Percentiles rank a stretch among this genome's conserved stretches.
phyloP scores from a whole-genome alignment of 1,140 invertebrate genomes.

The Cryptotermes secundus region DNA sequence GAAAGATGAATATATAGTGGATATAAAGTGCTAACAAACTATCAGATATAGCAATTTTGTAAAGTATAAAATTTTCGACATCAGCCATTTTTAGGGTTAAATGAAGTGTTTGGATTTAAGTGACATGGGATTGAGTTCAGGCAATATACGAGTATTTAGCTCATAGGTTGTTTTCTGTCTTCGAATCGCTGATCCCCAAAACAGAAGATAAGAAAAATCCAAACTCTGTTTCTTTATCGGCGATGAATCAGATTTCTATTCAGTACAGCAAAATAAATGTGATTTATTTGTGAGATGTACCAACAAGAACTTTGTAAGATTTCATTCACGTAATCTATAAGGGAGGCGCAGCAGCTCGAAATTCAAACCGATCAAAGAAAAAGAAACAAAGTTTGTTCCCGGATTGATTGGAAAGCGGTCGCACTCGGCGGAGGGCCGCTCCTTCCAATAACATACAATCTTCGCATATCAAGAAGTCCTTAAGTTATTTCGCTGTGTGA shows the following conservation, averaged over 20 bases:
- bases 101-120: too few relatives aligned
- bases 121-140: too few relatives aligned
- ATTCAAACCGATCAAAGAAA: conserved; percentile 17
- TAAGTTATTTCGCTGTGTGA: background rate
- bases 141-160: too few relatives aligned
- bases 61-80: too few relatives aligned
- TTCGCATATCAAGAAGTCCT: conserved; percentile 19
- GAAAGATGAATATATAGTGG: too few relatives aligned
- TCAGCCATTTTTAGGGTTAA: too few relatives aligned
- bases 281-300: background rate
- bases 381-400: background rate
- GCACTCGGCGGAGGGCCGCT: background rate
- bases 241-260: background rate
- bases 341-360: background rate
- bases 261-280: background rate
- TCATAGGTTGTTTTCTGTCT: too few relatives aligned
- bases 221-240: too few relatives aligned
- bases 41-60: too few relatives aligned
- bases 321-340: background rate
- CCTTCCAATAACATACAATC: conserved; percentile 7
- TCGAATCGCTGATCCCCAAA: too few relatives aligned
- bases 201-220: too few relatives aligned
- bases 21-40: too few relatives aligned
- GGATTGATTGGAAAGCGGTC: background rate
- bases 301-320: background rate